These are phyloP conservation scores for Cavia aperea DNA, from an alignment of 2,113 vertebrate genomes.

Conservation along the genomic window DNA sequence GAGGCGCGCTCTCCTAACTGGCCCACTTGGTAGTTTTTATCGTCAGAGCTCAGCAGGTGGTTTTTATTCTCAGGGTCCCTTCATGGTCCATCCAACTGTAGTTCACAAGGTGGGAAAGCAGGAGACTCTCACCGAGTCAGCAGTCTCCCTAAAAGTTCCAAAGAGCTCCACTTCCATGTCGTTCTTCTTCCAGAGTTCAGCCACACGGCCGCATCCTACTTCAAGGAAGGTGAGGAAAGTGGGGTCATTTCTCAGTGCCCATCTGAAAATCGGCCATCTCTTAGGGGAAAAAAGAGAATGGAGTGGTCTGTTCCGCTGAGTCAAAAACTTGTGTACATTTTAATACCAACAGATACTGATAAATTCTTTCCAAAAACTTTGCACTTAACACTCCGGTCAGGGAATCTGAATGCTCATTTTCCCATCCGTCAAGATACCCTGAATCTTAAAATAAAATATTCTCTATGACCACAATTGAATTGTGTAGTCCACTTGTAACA, in stretches of 20 bases:
- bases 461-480: not conserved
- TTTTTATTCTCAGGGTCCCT: not conserved
- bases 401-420: conserved; percentile 25
- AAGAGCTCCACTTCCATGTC: not conserved
- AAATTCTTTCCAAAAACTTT: not conserved
- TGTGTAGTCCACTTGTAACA: not conserved
- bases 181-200: not conserved
- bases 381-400: not conserved
- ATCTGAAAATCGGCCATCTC: not conserved
- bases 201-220: not conserved
- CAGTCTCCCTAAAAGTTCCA: not conserved
- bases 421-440: not conserved
- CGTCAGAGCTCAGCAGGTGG: not conserved
- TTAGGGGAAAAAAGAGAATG: not conserved
- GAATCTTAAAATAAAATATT: conserved; percentile 22
- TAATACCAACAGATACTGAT: not conserved
- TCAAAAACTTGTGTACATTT: not conserved
- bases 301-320: not conserved
- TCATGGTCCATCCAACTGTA: not conserved
- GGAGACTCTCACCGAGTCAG: not conserved
- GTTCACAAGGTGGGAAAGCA: not conserved
- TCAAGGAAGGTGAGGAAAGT: not conserved
- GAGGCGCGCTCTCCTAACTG: not conserved
- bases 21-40: not conserved
- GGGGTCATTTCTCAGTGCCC: not conserved